Percentiles rank a stretch among this genome's conserved stretches.
Conservation (phyloP, 2,888 invertebrate genomes). For the Xylophagus ater region DNA sequence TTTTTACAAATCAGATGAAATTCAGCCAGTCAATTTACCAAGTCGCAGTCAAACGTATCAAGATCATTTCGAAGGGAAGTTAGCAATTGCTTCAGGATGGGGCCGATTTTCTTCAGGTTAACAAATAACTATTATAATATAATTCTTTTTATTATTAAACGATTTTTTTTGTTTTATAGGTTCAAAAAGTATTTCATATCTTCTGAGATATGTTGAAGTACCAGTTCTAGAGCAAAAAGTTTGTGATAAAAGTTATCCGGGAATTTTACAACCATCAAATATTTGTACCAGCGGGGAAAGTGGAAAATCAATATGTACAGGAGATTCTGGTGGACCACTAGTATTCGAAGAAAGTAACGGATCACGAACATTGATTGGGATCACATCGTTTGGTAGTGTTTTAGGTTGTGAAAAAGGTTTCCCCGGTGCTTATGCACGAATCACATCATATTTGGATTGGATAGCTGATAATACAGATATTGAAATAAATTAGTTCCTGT, state of each 20-base stretch:
- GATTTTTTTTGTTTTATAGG: constrained; percentile 6
- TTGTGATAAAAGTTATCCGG: constrained; percentile 37
- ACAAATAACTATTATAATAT: constrained; percentile 2
- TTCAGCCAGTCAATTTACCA: constrained; percentile 36
- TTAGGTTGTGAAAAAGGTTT: constrained; percentile 23
- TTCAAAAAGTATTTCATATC: constrained; percentile 25
- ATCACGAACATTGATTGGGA: constrained; percentile 29
- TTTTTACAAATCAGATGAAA: constrained; percentile 33
- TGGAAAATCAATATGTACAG: constrained; percentile 33
- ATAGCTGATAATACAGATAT: constrained; percentile 23
- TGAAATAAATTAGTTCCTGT: constrained; percentile 5
- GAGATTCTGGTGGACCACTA: constrained; percentile 29
- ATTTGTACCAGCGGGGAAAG: constrained; percentile 35
- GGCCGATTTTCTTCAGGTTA: constrained; percentile 24
- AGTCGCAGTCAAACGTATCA: constrained; percentile 26
- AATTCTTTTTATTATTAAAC: not conserved
- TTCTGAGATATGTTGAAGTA: constrained; percentile 35
- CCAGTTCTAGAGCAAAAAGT: constrained; percentile 34
- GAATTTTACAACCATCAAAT: constrained; percentile 28
- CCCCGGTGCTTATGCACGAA: constrained; percentile 25
- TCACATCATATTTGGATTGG: constrained; percentile 25
- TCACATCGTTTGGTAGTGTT: constrained; percentile 27
- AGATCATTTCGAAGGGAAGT: constrained; percentile 21
- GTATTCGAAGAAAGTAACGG: constrained; percentile 20
- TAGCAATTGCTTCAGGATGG: constrained; percentile 23